Evolutionary conservation across 2,113 vertebrate species (phyloP), one percentile per base, ranked within the genome.

Genomic region (Paracanthobrama guichenoti): DNA sequence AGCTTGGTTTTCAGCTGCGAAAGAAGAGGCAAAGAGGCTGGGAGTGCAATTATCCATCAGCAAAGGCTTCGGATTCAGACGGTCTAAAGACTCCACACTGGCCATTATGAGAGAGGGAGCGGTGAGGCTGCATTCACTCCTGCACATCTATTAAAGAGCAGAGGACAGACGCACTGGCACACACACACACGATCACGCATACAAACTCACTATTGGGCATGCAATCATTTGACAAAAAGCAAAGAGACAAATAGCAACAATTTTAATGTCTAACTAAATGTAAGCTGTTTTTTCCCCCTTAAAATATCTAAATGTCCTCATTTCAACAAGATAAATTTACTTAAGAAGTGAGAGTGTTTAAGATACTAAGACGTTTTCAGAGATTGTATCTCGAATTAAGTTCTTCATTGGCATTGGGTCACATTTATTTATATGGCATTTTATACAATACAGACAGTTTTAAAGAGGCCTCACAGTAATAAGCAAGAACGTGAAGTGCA

Each of bases 1-100:
- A 99, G 97, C 97, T 99, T 99, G 97, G 97, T 97, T 98, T 99
- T 99, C 97, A 98, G 97, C 81, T 81, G 95, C 95, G 96, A 97
- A 94, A 97, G 96, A 96, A 96, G 96, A 97, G 95, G 95, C 95
- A 97, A 96, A 85, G 85, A 97, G 97, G 96, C 96, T 96, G 96
- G 96, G 96, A 97, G 96, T 95, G 96, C 96, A 99, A 98, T 99
- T 98, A 99, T 96, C 96, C 95, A 96, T 95, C 97, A 97, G 95
- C 96, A 98, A 96, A 95, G 95, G 95, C 96, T 97, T 96, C 95
- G 97, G 96, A 97, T 95, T 94, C 95, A 96, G 97, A 95, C 95
- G 95, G 94, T 95, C 97, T 97, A 95, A 94, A 97, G 96, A 97
- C 95, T 95, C 94, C 94, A 95, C 95, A 94, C 95, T 94, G 93